Base-by-base conservation (phyloP, 2,113 vertebrate genomes). In the Paradoxurus hermaphroditus region DNA sequence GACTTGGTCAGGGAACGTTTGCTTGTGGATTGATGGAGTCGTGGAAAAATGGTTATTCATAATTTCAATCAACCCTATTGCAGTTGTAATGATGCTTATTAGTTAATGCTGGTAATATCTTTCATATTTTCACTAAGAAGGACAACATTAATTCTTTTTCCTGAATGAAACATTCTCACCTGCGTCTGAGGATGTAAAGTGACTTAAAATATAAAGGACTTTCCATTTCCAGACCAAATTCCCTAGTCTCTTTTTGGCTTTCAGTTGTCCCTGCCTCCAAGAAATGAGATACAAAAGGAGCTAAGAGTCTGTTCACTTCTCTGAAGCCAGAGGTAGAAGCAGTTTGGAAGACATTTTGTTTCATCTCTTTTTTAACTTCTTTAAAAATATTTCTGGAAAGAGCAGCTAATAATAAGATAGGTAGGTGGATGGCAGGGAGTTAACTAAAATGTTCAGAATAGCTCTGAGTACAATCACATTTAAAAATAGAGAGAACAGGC, bases 381-480 rank as follows among this genome's bases (percentile, higher is more conserved):
- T 97, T 95, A 86, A 95, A 98, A 97, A 93, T 96, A 97, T 97
- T 97, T 98, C 97, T 95, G 90, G 93, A 96, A 96, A 97, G 75
- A 86, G 90, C 82, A 82, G 81, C 98, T 97, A 97, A 98, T 97
- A 97, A 97, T 97, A 97, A 97, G 85, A 97, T 85, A 97, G 96
- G 96, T 97, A 97, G 97, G 96, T 98, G 95, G 95, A 95, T 49
- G 72, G 96, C 59, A 72, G 93, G 87, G 91, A 98, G 97, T 97
- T 98, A 97, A 97, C 96, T 97, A 94, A 97, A 96, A 97, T 75
- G 97, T 95, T 97, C 97, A 97, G 94, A 98, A 97, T 98, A 98
- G 92, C 91, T 96, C 96, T 89, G 78, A 98, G 92, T 96, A 97
- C 97, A 98, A 97, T 97, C 97, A 94, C 92, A 95, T 92, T 97